Base-by-base conservation (phyloP, 1,140 invertebrate genomes). In the Anastrepha obliqua region DNA sequence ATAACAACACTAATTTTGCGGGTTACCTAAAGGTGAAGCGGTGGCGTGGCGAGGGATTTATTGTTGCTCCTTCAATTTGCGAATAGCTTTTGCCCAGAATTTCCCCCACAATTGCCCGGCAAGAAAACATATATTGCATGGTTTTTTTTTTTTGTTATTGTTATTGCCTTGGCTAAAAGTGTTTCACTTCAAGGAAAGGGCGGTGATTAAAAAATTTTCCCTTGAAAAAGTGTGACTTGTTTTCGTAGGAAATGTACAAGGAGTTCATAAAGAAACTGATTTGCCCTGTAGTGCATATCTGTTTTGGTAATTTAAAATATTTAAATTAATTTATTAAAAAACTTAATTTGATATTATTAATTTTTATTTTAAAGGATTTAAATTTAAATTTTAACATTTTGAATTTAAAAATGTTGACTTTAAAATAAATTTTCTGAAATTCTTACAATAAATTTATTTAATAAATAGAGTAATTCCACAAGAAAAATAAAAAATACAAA, bases 121-220 rank as follows among this genome's bases (percentile, higher is more conserved):
- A 55, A 81, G 47, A 2, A 1, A 55, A 81, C 4, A n/a, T 3
- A 29, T 55, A 55, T 81, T 81, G 47, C 42, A 29, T 55, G 29
- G 29, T 81, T 51, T 51, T 55, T n/a, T 55, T 81, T 81, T 81
- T 11, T 51, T 29, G 17, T 81, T 51, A n/a, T 81, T 67, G 8
- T 81, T 55, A 81, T 51, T 58, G 17, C 47, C 74, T 81, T 58
- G 47, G 44, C 74, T 81, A n/a, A n/a, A n/a, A 51, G 44, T 81
- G 55, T 11, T 29, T 55, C 17, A 15, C 17, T 81, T 81, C 74
- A 55, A 55, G n/a, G 74, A 81, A 81, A 13, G 17, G 17, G 13
- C n/a, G 9, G n/a, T 55, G 44, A 81, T 58, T 81, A 81, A 81
- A 20, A 55, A 13, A 15, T 5, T 81, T 81, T 55, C 55, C 74